A percentile compares a stretch with the other conserved stretches of the same genome.
Evolutionary conservation across 2,797 vertebrate species (phyloP).

Genomic region (Girardinus metallicus): DNA sequence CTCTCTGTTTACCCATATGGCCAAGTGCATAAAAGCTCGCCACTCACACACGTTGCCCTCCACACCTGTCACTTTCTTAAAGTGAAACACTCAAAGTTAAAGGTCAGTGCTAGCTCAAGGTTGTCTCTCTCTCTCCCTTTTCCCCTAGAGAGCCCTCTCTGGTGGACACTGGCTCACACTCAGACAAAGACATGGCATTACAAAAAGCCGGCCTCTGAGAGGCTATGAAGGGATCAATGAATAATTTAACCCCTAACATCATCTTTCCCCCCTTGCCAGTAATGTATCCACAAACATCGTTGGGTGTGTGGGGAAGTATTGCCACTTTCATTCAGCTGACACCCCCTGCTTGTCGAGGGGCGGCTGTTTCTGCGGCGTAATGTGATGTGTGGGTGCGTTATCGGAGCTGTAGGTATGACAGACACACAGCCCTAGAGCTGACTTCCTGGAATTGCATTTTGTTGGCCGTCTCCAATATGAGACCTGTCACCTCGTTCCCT

Average conservation of each 20-base stretch:
- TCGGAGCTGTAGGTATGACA: conserved; percentile 74
- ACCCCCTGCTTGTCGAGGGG: conserved; percentile 44
- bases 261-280: conserved; percentile 60
- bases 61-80: conserved; percentile 57
- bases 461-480: conserved; percentile 68
- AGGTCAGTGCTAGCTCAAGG: conserved; percentile 71
- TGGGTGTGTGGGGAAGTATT: conserved; percentile 7
- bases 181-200: conserved; percentile 51
- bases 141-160: conserved; percentile 54
- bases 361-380: conserved; percentile 49
- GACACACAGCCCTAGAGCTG: conserved; percentile 63
- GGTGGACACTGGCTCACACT: conserved; percentile 54
- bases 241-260: conserved; percentile 79
- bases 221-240: conserved; percentile 70
- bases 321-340: conserved; percentile 30
- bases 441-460: conserved; percentile 75
- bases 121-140: conserved; percentile 39
- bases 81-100: conserved; percentile 62
- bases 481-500: conserved; percentile 71
- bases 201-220: conserved; percentile 54
- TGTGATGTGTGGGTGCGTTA: conserved; percentile 71
- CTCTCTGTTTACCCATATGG: conserved; percentile 48
- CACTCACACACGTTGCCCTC: conserved; percentile 19
- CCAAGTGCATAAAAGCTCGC: conserved; percentile 35
- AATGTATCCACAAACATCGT: conserved; percentile 58